phyloP scores from a whole-genome alignment of 2,888 invertebrate genomes.

The Heliconius erato region DNA sequence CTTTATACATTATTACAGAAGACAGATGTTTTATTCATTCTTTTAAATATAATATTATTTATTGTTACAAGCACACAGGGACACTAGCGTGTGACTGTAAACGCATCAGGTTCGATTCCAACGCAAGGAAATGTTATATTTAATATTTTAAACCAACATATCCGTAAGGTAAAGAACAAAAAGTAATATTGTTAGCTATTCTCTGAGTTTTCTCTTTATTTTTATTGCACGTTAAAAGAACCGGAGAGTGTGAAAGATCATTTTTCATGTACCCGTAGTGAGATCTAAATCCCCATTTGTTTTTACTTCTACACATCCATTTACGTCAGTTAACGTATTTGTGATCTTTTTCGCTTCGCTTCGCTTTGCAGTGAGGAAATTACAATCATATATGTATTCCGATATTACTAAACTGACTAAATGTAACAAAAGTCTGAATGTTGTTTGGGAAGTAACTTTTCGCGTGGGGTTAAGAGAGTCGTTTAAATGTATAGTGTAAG shows the following conservation, averaged over 20 bases:
- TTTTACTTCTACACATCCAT: conserved; percentile 65
- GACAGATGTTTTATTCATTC: no score
- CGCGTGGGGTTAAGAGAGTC: background rate
- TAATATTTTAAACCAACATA: background rate
- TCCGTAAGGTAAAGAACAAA: background rate
- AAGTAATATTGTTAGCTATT: background rate
- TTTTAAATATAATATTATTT: no score
- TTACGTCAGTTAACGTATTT: conserved; percentile 69
- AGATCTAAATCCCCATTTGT: conserved; percentile 62
- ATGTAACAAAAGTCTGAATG: background rate
- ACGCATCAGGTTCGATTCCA: no score
- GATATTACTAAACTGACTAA: background rate
- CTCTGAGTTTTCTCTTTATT: background rate
- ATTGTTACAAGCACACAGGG: no score
- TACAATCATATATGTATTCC: background rate
- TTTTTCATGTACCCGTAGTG: conserved; percentile 57
- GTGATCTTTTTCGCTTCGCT: conserved; percentile 53
- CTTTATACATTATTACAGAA: no score
- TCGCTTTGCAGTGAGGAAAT: conserved; percentile 34
- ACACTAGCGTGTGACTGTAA: no score
- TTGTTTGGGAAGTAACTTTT: background rate
- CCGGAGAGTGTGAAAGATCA: conserved; percentile 30
- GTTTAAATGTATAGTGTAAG: background rate
- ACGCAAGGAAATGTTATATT: no score
- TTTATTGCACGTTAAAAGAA: conserved; percentile 1